Base-by-base conservation (phyloP, 2,888 invertebrate species). In the Endotricha flammealis region DNA sequence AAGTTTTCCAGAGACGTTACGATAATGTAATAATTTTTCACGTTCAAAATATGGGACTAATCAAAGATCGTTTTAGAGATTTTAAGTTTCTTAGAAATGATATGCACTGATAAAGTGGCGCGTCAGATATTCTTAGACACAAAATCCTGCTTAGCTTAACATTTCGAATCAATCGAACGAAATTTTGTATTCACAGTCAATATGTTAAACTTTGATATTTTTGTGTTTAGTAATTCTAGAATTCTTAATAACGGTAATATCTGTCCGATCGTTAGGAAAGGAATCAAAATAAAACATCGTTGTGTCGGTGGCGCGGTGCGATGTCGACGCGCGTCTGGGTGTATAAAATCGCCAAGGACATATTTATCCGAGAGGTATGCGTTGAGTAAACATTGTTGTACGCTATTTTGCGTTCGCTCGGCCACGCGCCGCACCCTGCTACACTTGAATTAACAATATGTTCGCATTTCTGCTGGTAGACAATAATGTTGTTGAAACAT, bases 311-410 rank as follows among this genome's bases (percentile, higher is more conserved):
- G 51, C 48, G 52, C 51, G 44, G 50, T 57, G 50, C 51, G 44
- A 49, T 49, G 48, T 53, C 57, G 64, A 57, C 61, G 59, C 54
- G 62, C 67, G 66, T 69, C 64, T 67, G 59, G 50, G 49, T 48
- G 66, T 67, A 74, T 70, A 76, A 74, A 79, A 77, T 69, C 57
- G 59, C 74, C 83, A 83, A 82, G 86, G 85, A 82, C 82, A 81
- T 73, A 75, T 81, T 78, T 82, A 83, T 83, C 80, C 76, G 74
- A 65, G 64, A 56, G 81, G 81, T 72, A 83, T 83, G 80, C 67
- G 76, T 66, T 72, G 62, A 70, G 78, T 81, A 83, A 85, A 85
- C 81, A 85, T 61, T 75, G 68, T 71, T 73, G 63, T 65, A 68
- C 67, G 63, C 64, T 72, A 67, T 73, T 72, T 72, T 61, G 59